Percentiles rank a stretch among this genome's conserved stretches.
These are phyloP conservation scores for Druon quercuslanigerum DNA, from an alignment of 1,140 invertebrate genomes.

Conservation along the genomic window DNA sequence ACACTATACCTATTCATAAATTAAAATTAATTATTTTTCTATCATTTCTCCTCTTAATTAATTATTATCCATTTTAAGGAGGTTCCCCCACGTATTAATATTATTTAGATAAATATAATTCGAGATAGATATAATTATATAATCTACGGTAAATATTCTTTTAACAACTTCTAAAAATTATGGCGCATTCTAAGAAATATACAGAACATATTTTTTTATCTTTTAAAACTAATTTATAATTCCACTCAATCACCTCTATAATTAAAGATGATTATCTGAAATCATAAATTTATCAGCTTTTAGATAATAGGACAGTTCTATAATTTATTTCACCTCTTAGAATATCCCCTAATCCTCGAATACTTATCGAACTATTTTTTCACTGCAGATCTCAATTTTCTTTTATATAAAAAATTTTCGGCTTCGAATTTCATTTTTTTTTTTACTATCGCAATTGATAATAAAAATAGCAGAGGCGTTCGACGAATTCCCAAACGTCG, in stretches of 20 bases:
- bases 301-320: not conserved
- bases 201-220: not conserved
- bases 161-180: not conserved
- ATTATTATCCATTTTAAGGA: too few relatives aligned
- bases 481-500: conserved; percentile 59
- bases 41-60: too few relatives aligned
- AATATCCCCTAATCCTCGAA: not conserved
- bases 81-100: not conserved
- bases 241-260: too few relatives aligned
- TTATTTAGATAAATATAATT: conserved; percentile 21
- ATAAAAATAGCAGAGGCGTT: conserved; percentile 35
- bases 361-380: conserved; percentile 1
- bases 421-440: conserved; percentile 19
- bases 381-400: not conserved
- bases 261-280: not conserved
- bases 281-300: not conserved
- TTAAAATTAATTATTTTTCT: too few relatives aligned
- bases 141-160: not conserved
- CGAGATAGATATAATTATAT: not conserved
- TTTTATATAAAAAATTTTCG: conserved; percentile 4
- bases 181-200: not conserved
- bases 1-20: too few relatives aligned
- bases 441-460: conserved; percentile 9
- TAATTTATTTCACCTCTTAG: not conserved
- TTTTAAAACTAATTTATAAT: too few relatives aligned